These are phyloP conservation scores for Coptodon bakossiorum DNA, from an alignment of 2,113 vertebrate genomes.

Conservation along the genomic window DNA sequence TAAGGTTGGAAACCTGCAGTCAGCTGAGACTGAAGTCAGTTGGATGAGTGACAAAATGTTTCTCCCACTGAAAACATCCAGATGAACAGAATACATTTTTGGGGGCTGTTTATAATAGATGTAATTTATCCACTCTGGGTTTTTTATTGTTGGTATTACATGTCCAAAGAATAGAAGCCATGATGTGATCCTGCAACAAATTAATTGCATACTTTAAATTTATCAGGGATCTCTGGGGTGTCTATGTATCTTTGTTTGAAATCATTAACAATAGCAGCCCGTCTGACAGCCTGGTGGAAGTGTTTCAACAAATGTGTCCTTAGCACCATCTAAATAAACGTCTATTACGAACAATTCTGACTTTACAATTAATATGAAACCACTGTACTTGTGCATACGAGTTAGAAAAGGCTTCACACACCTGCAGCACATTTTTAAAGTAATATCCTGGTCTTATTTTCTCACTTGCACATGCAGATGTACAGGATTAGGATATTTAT, in stretches of 20 bases:
- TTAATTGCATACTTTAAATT: neutral
- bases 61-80: neutral
- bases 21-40: too few species aligned
- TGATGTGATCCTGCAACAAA: neutral
- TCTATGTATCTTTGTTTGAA: neutral
- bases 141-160: neutral
- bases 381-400: neutral
- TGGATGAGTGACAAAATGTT: too few species aligned
- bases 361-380: neutral
- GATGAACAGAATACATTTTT: neutral
- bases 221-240: neutral
- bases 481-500: neutral
- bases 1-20: too few species aligned
- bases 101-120: neutral
- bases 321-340: neutral
- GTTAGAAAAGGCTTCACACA: neutral
- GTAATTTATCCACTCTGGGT: neutral
- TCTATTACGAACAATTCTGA: accelerated
- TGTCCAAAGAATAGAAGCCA: neutral
- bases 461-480: neutral
- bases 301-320: neutral
- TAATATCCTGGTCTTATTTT: neutral
- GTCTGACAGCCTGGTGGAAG: neutral
- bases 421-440: neutral
- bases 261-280: neutral